phyloP scores from a whole-genome alignment of 2,113 vertebrate genomes.

The Lota lota region DNA sequence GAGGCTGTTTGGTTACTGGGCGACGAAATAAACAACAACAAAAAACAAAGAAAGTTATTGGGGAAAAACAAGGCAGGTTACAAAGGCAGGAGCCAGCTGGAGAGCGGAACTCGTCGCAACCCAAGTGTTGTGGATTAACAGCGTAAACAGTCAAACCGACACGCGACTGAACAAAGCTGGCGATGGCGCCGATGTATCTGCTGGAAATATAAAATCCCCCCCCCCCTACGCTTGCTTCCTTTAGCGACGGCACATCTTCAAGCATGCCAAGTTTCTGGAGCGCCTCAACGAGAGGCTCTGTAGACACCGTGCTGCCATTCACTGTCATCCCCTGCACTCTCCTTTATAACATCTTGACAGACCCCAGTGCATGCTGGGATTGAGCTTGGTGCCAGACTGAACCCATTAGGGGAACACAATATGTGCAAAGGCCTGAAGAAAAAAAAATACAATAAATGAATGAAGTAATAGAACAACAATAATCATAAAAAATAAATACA shows the following conservation, averaged over 20 bases:
- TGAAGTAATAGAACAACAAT: no score
- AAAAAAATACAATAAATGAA: slow-evolving; percentile 31
- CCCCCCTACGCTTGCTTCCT: slow-evolving; percentile 47
- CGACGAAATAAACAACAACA: background rate
- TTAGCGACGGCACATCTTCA: slow-evolving; percentile 35
- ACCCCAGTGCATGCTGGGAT: slow-evolving; percentile 66
- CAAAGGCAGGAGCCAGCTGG: slow-evolving; percentile 41
- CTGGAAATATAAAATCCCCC: slow-evolving; percentile 53
- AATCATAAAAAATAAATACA: no score
- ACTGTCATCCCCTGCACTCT: slow-evolving; percentile 5
- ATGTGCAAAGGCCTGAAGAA: slow-evolving; percentile 17
- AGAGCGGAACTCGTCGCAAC: slow-evolving; percentile 45
- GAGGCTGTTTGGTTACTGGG: background rate
- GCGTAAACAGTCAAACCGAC: slow-evolving; percentile 53
- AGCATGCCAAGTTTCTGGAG: background rate
- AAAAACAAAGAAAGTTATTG: background rate
- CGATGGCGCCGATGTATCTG: slow-evolving; percentile 54
- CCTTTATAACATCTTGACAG: slow-evolving; percentile 47
- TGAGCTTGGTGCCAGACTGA: slow-evolving; percentile 22
- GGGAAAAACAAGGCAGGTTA: slow-evolving; percentile 37
- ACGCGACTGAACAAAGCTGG: slow-evolving; percentile 50
- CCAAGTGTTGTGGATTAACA: slow-evolving; percentile 26
- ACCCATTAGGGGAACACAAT: no score
- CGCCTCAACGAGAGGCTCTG: no score
- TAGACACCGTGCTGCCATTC: slow-evolving; percentile 49